Conservation (phyloP, 2,888 invertebrate species). For the Limnephilus marmoratus region DNA sequence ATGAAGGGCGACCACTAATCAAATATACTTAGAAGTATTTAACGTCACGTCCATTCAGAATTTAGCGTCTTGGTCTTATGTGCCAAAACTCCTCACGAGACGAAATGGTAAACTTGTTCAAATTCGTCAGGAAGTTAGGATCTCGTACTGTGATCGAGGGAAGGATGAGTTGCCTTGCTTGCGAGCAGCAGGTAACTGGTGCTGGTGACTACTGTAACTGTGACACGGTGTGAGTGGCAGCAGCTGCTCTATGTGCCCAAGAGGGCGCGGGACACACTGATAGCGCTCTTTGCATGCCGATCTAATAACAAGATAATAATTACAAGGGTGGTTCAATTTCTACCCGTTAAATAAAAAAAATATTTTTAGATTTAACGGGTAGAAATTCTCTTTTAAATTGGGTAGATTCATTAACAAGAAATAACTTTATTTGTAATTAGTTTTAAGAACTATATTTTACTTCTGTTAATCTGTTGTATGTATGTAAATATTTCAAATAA, state of each 20-base stretch:
- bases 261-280: constrained; percentile 22
- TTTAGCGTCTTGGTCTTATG: neutral
- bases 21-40: neutral
- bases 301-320: constrained; percentile 41
- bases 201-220: neutral
- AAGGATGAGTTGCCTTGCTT: neutral
- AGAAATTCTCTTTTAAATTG: no score
- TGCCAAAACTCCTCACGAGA: neutral
- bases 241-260: constrained; percentile 16
- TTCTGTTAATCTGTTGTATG: no score
- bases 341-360: neutral
- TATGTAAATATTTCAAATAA: no score
- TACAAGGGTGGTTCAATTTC: neutral
- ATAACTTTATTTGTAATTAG: no score
- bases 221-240: constrained; percentile 34
- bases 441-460: no score
- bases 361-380: neutral
- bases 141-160: neutral
- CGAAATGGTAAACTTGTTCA: neutral
- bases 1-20: neutral
- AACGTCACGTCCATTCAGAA: no score
- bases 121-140: neutral
- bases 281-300: constrained; percentile 48
- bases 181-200: neutral
- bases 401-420: no score